Evolutionary conservation across 1,140 invertebrate genomes (phyloP), one percentile per base, ranked within the genome.

Genomic region (Hirudo medicinalis): DNA sequence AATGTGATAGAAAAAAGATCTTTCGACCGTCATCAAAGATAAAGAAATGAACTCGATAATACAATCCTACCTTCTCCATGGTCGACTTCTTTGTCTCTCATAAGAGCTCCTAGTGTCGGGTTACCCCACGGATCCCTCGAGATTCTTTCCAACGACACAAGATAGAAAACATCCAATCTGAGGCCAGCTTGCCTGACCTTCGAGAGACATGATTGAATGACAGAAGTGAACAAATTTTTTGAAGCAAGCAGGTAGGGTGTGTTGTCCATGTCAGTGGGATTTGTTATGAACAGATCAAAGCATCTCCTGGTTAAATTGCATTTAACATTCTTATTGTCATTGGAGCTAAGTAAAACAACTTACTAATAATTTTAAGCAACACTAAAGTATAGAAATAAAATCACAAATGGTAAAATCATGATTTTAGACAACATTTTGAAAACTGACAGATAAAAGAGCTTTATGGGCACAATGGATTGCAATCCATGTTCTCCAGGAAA

Each of bases 361-460:
- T 11, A 40, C 4, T 40, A 40, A 40, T 40, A 11, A 11, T 11
- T 6, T 40, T 40, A 40, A 40, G 11, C 11, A 60, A 15, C 8
- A 6, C 8, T 15, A 27, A 60, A 5, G 15, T 60, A 15, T 60
- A 60, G 4, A 60, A 22, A 60, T 60, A 27, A n/a, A 27, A 60
- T n/a, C 15, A 4, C 15, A 8, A 6, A 4, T 15, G 4, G 15
- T 27, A 22, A 60, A 60, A 22, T 60, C 55, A 60, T 5, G 4
- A 40, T 40, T 40, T 40, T 40, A 40, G 11, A 40, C 40, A 40
- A 11, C 11, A 11, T 40, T 40, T 6, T 6, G 40, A 40, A 40
- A 60, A 60, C 55, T 60, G 27, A 60, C 55, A n/a, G 20, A 60
- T 60, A 60, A 27, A 60, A 60, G 27, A 60, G 55, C 27, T 60